Conservation (phyloP, 2,888 invertebrate species). For the Caradrina kadenii region DNA sequence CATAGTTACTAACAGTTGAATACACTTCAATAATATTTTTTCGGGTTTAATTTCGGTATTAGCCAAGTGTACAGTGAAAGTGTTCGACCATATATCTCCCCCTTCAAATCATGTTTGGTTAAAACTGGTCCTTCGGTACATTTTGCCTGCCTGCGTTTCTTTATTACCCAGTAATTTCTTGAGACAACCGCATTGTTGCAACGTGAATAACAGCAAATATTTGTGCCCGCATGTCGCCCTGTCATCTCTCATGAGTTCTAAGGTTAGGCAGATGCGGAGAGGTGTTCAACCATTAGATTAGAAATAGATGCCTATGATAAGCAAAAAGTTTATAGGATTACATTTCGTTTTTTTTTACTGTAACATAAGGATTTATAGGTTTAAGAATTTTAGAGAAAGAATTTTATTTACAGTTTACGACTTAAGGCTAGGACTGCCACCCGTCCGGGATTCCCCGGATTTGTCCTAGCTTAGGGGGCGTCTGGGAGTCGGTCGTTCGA, state of each 20-base stretch:
- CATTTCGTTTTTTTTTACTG: too few species aligned
- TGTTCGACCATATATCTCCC: background rate
- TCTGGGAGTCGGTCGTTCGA: too few species aligned
- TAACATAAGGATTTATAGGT: background rate
- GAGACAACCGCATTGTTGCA: constrained; percentile 44
- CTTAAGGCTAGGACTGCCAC: too few species aligned
- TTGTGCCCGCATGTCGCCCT: constrained; percentile 17
- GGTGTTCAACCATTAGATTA: constrained; percentile 2
- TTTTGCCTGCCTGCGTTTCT: constrained; percentile 1
- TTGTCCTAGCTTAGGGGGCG: too few species aligned
- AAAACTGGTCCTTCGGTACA: constrained; percentile 14
- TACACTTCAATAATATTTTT: background rate
- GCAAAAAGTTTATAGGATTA: background rate
- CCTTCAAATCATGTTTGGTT: background rate
- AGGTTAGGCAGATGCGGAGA: background rate
- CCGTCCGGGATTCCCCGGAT: too few species aligned
- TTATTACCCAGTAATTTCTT: constrained; percentile 40
- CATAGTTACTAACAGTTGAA: background rate
- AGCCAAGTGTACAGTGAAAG: background rate
- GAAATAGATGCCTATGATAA: constrained; percentile 4
- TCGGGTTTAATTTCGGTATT: too few species aligned
- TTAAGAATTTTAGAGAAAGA: too few species aligned
- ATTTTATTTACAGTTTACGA: too few species aligned
- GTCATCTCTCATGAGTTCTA: constrained; percentile 24
- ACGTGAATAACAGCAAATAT: constrained; percentile 48